These are phyloP conservation scores for Catharus ustulatus DNA, from an alignment of 2,797 vertebrate species.

Conservation along the genomic window DNA sequence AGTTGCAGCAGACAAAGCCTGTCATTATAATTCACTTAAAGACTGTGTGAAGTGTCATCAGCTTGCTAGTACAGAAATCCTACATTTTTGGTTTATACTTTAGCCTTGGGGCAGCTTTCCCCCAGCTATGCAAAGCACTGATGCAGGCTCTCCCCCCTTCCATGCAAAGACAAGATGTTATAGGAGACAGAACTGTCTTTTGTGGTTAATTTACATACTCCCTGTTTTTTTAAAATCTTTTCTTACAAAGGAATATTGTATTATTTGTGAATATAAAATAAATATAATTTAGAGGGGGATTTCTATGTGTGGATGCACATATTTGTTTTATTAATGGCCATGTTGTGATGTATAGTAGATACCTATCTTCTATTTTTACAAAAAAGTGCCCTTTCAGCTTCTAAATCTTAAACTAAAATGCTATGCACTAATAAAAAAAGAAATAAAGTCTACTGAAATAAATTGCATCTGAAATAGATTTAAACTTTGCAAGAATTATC, in stretches of 20 bases:
- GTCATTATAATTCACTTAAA: neutral
- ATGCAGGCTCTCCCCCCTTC: neutral
- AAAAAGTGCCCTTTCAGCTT: neutral
- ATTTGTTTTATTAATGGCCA: neutral
- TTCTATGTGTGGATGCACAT: neutral
- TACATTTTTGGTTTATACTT: neutral
- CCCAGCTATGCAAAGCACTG: neutral
- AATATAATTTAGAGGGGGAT: neutral
- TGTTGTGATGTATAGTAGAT: neutral
- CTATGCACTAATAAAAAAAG: neutral
- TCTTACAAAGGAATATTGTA: neutral
- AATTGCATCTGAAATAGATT: slow-evolving; percentile 44
- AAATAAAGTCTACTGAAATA: slow-evolving; percentile 29
- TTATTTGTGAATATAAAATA: neutral
- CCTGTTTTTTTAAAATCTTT: neutral
- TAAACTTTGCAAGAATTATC: slow-evolving; percentile 45
- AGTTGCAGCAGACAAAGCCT: neutral
- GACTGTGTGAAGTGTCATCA: neutral
- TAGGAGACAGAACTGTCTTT: neutral
- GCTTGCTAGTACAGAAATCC: neutral
- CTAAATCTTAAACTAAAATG: slow-evolving; percentile 50
- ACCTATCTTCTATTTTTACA: neutral
- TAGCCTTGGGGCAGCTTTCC: neutral
- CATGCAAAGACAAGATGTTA: neutral
- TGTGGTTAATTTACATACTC: neutral